These are phyloP conservation scores for Furcula furcula DNA, from an alignment of 2,888 invertebrate genomes.

Conservation along the genomic window DNA sequence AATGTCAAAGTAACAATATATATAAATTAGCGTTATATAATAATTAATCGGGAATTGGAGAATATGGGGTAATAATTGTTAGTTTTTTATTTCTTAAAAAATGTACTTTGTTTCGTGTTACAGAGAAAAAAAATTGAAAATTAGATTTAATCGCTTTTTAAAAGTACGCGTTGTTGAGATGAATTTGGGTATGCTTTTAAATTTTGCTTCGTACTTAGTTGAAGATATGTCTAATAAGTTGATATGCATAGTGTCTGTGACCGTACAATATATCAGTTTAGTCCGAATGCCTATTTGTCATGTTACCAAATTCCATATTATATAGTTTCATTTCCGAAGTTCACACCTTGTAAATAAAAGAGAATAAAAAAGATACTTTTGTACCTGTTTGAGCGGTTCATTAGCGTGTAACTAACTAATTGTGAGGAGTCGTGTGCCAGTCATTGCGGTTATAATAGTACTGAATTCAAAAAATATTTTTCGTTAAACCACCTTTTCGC, in stretches of 20 bases:
- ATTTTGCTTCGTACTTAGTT: conserved; percentile 66
- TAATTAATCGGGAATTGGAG: conserved; percentile 40
- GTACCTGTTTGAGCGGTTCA: conserved; percentile 69
- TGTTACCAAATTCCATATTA: conserved; percentile 42
- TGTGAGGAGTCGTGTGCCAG: conserved; percentile 26
- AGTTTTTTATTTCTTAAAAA: conserved; percentile 27
- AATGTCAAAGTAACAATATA: conserved; percentile 39
- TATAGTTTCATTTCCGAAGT: conserved; percentile 36
- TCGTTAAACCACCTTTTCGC: too few species aligned
- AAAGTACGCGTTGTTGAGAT: conserved; percentile 37
- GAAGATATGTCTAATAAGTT: conserved; percentile 33
- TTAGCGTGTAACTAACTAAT: conserved; percentile 47
- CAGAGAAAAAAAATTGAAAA: conserved; percentile 32
- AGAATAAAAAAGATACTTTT: conserved; percentile 63
- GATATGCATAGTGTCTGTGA: conserved; percentile 34
- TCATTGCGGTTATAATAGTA: conserved; percentile 19
- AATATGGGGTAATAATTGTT: conserved; percentile 37
- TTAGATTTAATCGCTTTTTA: conserved; percentile 44
- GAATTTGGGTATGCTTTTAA: conserved; percentile 48
- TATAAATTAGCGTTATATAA: conserved; percentile 29
- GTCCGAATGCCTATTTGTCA: conserved; percentile 31
- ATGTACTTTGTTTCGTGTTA: conserved; percentile 46
- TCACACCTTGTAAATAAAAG: conserved; percentile 65
- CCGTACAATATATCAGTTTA: conserved; percentile 41
- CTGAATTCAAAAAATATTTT: not conserved